Conservation (phyloP, 2,888 invertebrate genomes). For the Dryobota labecula region DNA sequence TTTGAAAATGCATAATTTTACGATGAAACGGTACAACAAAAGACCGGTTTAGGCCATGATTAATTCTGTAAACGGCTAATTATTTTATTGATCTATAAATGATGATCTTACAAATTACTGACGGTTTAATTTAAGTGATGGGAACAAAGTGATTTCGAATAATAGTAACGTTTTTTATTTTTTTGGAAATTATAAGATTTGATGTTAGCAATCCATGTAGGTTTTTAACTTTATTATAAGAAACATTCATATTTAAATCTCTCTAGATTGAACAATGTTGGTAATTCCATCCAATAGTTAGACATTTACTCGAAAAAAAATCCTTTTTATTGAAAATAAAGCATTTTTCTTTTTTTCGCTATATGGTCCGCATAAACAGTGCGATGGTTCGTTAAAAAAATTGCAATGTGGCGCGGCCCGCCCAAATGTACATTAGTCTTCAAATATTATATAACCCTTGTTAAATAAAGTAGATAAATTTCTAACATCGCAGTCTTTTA, state of each 20-base stretch:
- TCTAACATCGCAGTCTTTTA: conserved; percentile 4
- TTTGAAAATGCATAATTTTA: conserved; percentile 17
- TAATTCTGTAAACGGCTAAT: conserved; percentile 1
- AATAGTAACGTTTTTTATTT: conserved; percentile 1
- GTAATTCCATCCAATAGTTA: neutral
- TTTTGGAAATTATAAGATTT: neutral
- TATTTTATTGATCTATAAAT: neutral
- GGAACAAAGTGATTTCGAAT: conserved; percentile 19
- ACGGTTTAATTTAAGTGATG: neutral
- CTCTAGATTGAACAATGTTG: neutral
- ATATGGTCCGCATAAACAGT: neutral
- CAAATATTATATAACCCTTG: neutral
- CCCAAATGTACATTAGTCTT: neutral
- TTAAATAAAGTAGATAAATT: neutral
- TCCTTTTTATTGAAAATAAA: neutral
- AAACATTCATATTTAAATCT: conserved; percentile 1
- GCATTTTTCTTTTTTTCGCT: neutral
- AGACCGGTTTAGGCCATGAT: neutral
- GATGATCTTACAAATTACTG: conserved; percentile 7
- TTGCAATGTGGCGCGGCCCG: neutral
- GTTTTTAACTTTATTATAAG: neutral
- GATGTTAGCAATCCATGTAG: conserved; percentile 17
- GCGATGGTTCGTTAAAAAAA: neutral
- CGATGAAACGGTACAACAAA: neutral
- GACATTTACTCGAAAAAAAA: neutral